Base-by-base conservation (phyloP, 2,888 invertebrate species). In the Leistus spinibarbis region DNA sequence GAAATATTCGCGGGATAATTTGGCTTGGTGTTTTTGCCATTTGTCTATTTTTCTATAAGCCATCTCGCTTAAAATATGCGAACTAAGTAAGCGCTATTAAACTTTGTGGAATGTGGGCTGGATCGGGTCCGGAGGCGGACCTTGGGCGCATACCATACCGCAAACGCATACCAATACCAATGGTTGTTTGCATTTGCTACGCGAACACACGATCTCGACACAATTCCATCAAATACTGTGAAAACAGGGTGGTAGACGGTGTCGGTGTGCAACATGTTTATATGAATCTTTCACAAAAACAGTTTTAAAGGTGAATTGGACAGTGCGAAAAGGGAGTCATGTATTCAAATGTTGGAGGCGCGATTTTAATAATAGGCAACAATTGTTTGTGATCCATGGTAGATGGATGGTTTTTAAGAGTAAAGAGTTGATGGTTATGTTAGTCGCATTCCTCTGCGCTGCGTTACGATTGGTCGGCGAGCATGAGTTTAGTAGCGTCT, bases 401-500 rank as follows among this genome's bases (percentile, higher is more conserved):
- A 16, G 19, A 60, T 60, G 22, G 20, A 22, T 60, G 3, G 40
- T 40, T 40, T 3, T 40, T 40, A 40, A 40, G 40, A 75, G 66
- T 76, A 60, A 65, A 70, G 76, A 67, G 75, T 77, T 76, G 76
- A 75, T 76, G 76, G 76, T 78, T 78, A 76, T 78, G 77, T 77
- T 79, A 69, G 79, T 83, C 83, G 84, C 85, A 85, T 86, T 85
- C 85, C 85, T 82, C 82, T 83, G 56, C 68, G 16, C 56, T 68
- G 13, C n/a, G 68, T 56, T 54, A 13, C 56, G 68, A 68, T 68
- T 68, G 68, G 68, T 68, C 83, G 82, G 81, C 80, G 79, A 78
- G 79, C 81, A 78, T 81, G 86, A 88, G 87, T 90, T 90, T 90
- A 3, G 40, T 40, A 90, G 78, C 88, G 89, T 92, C 68, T 92